Evolutionary conservation across 2,113 vertebrate genomes (phyloP), one percentile per base, ranked within the genome.

Genomic region (Pangasianodon gigas): DNA sequence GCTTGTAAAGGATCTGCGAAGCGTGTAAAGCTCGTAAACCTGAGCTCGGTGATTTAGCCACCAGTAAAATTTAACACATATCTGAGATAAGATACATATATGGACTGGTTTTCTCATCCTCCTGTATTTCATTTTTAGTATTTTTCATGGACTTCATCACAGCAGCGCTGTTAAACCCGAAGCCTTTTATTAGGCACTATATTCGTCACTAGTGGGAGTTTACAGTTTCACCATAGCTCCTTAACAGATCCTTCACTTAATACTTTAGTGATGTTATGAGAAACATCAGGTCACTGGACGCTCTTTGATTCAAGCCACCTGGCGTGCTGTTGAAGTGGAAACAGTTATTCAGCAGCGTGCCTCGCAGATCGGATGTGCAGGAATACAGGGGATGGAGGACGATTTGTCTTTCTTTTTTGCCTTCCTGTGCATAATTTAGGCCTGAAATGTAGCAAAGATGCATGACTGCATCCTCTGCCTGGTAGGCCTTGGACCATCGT

Each of bases 231-330:
- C 46, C 2, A 10, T 86, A 11, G 41, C 87, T 90, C 77, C 92
- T 93, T 93, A 93, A 94, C 92, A 94, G 89, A 92, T 92, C 90
- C 88, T 54, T 89, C 91, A 87, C 91, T 92, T 94, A 93, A 95
- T 93, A 94, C 93, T 91, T 80, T 91, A 79, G 87, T 85, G 85
- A 93, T 92, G 93, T 93, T 93, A 94, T 94, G 77, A 91, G 90
- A 93, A 94, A 93, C 92, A 92, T 90, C 85, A 87, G 85, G 84
- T 88, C 93, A 89, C 86, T 83, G 84, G 91, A 90, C 91, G 21
- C 54, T 62, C 21, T 83, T 92, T 95, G 91, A 94, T 94, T 93
- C 67, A 88, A 93, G 87, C 94, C 94, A 95, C 94, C 94, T 95
- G 94, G 92, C 90, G 48, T 26, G 65, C 21, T 67, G 77, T 83